Evolutionary conservation across 1,140 invertebrate species (phyloP), one percentile per base, ranked within the genome.

Genomic region (Papilio polyxenes): DNA sequence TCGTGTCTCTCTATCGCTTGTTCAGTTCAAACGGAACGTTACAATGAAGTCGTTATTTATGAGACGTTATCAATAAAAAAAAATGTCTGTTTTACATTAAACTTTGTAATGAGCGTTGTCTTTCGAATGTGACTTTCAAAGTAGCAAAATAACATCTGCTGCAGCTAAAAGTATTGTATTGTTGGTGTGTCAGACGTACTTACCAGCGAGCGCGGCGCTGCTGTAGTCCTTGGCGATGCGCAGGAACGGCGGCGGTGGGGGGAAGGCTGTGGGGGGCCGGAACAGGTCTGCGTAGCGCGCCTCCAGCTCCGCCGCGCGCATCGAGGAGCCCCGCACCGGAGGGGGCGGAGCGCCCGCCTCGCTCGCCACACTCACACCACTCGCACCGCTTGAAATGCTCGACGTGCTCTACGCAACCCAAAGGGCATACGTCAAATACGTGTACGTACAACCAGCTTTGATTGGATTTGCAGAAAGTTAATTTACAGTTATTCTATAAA

Each of bases 161-260:
- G 40, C n/a, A n/a, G n/a, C 4, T 44, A 44, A 44, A 44, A 44
- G 49, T 51, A 51, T 40, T 31, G 37, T 13, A 1, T 72, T 17
- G 48, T 31, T 31, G 48, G 31, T 37, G 6, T 4, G 6, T 89
- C 87, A 89, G 80, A 85, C 77, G 85, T 87, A 92, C 92, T 92
- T 92, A 94, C 92, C 92, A 75, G 91, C 87, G 48, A 87, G 86
- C 49, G 92, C 89, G 79, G 90, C 85, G 87, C 94, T 95, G 90
- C 89, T 92, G 90, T 95, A 95, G 11, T 90, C 94, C 87, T 95
- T 95, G 49, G 90, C 86, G 89, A 94, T 87, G 83, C 94, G 87
- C 65, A 93, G 88, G 89, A 95, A 95, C 82, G 93, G 90, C 81
- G 93, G 92, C 15, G 94, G 94, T 72, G 86, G 86, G 1, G 94